Conservation (phyloP, 64 coral and sea anemone genomes). For the Hydrozoanthus tunicans region DNA sequence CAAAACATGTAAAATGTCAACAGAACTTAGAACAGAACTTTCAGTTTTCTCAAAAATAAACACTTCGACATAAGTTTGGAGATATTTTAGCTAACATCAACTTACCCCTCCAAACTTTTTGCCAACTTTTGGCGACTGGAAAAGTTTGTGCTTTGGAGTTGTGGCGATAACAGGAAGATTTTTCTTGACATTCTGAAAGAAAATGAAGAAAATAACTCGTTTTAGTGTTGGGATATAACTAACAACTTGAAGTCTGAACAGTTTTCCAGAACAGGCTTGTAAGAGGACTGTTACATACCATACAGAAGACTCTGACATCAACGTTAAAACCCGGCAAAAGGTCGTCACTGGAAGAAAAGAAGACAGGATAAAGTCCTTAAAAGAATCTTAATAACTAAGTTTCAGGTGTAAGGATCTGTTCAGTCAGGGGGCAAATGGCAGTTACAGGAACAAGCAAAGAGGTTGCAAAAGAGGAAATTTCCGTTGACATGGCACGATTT, state of each 20-base stretch:
- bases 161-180: constrained; percentile 16
- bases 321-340: constrained; percentile 80
- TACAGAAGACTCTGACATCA: constrained; percentile 83
- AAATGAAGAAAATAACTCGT: not conserved
- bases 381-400: not conserved
- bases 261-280: too few species aligned
- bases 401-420: not conserved
- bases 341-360: constrained; percentile 66
- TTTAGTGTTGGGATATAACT: not conserved
- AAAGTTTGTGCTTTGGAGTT: constrained; percentile 74
- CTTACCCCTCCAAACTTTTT: constrained; percentile 60
- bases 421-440: too few species aligned
- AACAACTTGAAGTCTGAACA: not conserved
- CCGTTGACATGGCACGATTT: too few species aligned
- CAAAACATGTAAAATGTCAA: not conserved
- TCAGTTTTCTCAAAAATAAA: too few species aligned
- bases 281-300: constrained; percentile 50
- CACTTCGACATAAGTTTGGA: not conserved
- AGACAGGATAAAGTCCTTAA: not conserved
- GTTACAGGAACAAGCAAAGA: too few species aligned
- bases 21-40: not conserved
- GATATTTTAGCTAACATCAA: not conserved
- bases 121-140: constrained; percentile 80
- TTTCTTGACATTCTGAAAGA: constrained; percentile 90
- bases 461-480: too few species aligned